Conservation (phyloP, 2,888 invertebrate genomes). For the Lumbricus terrestris region DNA sequence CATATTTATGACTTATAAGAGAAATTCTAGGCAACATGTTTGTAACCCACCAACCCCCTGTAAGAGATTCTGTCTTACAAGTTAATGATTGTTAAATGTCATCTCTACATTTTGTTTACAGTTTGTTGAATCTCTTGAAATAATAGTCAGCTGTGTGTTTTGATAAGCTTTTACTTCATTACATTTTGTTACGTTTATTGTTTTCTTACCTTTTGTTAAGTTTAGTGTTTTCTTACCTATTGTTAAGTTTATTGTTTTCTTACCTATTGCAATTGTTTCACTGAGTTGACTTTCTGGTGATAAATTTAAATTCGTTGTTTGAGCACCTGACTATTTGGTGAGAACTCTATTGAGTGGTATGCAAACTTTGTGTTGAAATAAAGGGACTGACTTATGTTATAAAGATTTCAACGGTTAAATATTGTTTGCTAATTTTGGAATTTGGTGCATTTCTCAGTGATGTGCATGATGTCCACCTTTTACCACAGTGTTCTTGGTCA, state of each 20-base stretch:
- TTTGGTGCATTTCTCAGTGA: background rate
- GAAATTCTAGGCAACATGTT: background rate
- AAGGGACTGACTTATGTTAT: background rate
- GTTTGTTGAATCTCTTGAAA: slow-evolving; percentile 3
- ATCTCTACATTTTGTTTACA: background rate
- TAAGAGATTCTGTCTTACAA: too few relatives aligned
- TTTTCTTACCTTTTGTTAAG: background rate
- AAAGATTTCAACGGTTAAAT: background rate
- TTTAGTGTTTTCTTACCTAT: too few relatives aligned
- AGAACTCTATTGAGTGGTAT: background rate
- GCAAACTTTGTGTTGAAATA: background rate
- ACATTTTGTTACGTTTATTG: background rate
- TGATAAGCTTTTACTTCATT: background rate
- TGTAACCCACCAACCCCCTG: background rate
- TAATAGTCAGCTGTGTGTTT: background rate
- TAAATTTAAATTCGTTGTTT: background rate
- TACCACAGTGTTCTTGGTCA: background rate
- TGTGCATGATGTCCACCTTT: background rate
- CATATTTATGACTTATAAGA: background rate
- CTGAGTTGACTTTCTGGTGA: background rate
- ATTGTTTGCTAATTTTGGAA: background rate
- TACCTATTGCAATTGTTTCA: background rate
- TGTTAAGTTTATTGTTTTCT: too few relatives aligned
- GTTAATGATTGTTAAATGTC: background rate
- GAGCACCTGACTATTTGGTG: background rate